Percentiles rank a stretch among this genome's conserved stretches.
phyloP scores from a whole-genome alignment of 1,140 invertebrate genomes.

The Teleopsis dalmanni region DNA sequence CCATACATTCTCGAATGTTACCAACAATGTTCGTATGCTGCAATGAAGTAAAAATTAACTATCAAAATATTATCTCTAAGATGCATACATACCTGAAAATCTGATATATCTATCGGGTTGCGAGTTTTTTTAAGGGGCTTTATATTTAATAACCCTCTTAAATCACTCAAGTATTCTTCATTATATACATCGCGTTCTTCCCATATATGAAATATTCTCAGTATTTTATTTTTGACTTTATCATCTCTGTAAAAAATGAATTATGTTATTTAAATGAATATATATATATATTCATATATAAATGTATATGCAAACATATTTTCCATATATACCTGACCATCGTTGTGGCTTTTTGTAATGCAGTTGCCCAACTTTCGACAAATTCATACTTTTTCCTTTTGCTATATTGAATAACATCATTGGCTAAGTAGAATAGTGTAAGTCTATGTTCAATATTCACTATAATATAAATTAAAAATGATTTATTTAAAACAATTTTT shows the following conservation, averaged over 20 bases:
- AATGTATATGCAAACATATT: background rate
- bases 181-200: conserved; percentile 82
- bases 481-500: background rate
- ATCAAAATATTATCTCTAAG: background rate
- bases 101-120: too few species aligned
- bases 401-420: conserved; percentile 93
- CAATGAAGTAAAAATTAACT: too few species aligned
- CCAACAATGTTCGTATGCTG: conserved; percentile 47
- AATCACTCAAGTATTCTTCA: conserved; percentile 75
- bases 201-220: conserved; percentile 91
- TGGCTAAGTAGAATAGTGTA: conserved; percentile 87
- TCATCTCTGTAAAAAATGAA: conserved; percentile 60
- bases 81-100: conserved; percentile 23
- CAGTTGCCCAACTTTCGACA: conserved; percentile 84
- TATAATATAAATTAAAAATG: conserved; percentile 43
- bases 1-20: conserved; percentile 49
- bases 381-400: conserved; percentile 84
- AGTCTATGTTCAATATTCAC: conserved; percentile 77
- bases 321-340: conserved; percentile 69
- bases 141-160: conserved; percentile 70
- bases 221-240: conserved; percentile 74
- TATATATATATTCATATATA: background rate
- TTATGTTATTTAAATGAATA: background rate
- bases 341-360: conserved; percentile 81
- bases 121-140: conserved; percentile 63